Percentiles rank a stretch among this genome's conserved stretches.
Conservation (phyloP, 2,797 vertebrate species). For the Ispidina lecontei region DNA sequence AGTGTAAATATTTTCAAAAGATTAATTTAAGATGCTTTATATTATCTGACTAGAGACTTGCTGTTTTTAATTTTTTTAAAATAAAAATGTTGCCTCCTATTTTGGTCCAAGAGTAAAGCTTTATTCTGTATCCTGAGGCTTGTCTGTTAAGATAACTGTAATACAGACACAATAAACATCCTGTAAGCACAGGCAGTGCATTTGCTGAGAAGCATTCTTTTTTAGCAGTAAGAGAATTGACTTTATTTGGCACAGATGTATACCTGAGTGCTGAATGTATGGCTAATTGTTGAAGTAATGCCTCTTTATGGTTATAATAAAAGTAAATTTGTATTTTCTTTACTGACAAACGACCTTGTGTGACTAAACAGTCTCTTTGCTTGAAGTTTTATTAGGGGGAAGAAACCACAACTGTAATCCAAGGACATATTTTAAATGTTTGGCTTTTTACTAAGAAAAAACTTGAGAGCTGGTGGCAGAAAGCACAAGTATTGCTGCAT, state of each 20-base stretch:
- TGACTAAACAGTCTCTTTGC: not conserved
- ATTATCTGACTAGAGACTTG: conserved; percentile 80
- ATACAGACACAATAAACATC: conserved; percentile 30
- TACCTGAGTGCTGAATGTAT: conserved; percentile 16
- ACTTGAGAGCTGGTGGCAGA: not conserved
- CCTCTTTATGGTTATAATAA: conserved; percentile 46
- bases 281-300: conserved; percentile 52
- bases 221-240: conserved; percentile 22
- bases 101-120: conserved; percentile 62
- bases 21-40: conserved; percentile 84
- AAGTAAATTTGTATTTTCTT: conserved; percentile 61
- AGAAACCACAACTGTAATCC: not conserved
- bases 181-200: conserved; percentile 4
- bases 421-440: not conserved
- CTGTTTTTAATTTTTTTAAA: conserved; percentile 79
- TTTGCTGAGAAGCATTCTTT: conserved; percentile 25
- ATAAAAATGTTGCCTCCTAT: conserved; percentile 76
- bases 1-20: conserved; percentile 80
- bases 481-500: not conserved
- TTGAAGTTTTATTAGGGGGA: not conserved
- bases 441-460: not conserved
- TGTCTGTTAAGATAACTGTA: conserved; percentile 50
- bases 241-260: conserved; percentile 17
- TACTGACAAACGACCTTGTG: not conserved
- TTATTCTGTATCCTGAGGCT: conserved; percentile 53